Conservation (phyloP, 2,797 vertebrate species). For the Babyrousa celebensis region DNA sequence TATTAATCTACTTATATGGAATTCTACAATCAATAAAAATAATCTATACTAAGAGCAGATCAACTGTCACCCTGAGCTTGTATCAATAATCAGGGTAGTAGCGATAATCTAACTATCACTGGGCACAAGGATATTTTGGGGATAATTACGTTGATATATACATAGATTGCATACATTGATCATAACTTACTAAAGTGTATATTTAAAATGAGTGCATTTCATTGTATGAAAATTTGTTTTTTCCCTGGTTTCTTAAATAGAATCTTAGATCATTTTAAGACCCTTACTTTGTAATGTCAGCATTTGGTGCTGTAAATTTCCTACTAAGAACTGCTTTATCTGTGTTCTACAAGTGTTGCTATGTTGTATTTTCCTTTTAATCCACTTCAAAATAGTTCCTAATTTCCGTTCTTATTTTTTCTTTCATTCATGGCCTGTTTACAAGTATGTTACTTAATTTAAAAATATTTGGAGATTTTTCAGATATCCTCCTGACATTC, state of each 20-base stretch:
- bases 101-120: neutral
- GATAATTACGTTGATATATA: neutral
- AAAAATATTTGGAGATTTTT: constrained; percentile 9
- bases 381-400: constrained; percentile 11
- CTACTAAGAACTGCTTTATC: neutral
- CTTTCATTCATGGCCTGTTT: neutral
- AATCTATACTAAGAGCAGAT: neutral
- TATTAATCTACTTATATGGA: neutral
- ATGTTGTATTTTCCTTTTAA: neutral
- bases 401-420: neutral
- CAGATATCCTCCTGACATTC: neutral
- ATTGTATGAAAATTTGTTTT: neutral
- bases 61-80: neutral
- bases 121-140: neutral
- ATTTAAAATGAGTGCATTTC: neutral
- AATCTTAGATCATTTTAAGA: neutral
- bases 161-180: neutral
- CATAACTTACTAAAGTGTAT: neutral
- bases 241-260: neutral
- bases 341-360: neutral
- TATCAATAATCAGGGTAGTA: neutral
- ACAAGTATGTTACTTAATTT: neutral
- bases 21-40: neutral
- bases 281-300: neutral
- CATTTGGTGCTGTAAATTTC: neutral